Evolutionary conservation across 2,888 invertebrate genomes (phyloP).

Genomic region (Pseudococcus jackbeardsleyi): DNA sequence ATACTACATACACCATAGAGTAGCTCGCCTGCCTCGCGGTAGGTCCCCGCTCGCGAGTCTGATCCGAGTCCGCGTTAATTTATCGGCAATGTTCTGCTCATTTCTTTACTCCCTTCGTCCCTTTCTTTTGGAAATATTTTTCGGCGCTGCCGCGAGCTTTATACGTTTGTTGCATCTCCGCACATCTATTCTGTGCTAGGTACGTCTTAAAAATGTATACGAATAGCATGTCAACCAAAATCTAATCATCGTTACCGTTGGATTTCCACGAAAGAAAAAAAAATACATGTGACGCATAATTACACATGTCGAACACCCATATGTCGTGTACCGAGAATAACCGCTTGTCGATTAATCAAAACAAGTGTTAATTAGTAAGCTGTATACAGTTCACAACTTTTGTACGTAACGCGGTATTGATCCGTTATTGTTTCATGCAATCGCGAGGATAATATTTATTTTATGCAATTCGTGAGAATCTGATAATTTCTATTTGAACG

Average conservation of each 20-base stretch:
- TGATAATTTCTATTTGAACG: not conserved
- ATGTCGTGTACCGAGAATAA: not conserved
- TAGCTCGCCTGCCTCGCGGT: constrained; percentile 30
- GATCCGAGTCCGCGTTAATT: constrained; percentile 42
- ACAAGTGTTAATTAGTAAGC: constrained; percentile 36
- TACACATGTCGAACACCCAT: constrained; percentile 32
- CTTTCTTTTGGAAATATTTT: constrained; percentile 3
- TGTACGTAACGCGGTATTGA: not conserved
- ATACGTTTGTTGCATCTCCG: not conserved
- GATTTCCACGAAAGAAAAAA: constrained; percentile 22
- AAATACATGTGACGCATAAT: constrained; percentile 14
- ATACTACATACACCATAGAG: not conserved
- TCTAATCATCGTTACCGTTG: constrained; percentile 21
- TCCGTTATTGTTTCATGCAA: not conserved
- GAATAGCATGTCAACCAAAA: constrained; percentile 12
- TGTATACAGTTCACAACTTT: not conserved
- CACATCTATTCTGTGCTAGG: not conserved
- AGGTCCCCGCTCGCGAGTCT: constrained; percentile 42
- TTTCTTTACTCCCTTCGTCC: not conserved
- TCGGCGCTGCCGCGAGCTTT: not conserved
- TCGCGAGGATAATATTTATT: not conserved
- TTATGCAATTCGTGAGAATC: constrained; percentile 20
- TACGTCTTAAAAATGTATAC: not conserved
- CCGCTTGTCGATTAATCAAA: constrained; percentile 46
- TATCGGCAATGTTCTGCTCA: constrained; percentile 58